A percentile compares a stretch with the other conserved stretches of the same genome.
Conservation (phyloP, 2,888 invertebrate species). For the Eutolmus rufibarbis region DNA sequence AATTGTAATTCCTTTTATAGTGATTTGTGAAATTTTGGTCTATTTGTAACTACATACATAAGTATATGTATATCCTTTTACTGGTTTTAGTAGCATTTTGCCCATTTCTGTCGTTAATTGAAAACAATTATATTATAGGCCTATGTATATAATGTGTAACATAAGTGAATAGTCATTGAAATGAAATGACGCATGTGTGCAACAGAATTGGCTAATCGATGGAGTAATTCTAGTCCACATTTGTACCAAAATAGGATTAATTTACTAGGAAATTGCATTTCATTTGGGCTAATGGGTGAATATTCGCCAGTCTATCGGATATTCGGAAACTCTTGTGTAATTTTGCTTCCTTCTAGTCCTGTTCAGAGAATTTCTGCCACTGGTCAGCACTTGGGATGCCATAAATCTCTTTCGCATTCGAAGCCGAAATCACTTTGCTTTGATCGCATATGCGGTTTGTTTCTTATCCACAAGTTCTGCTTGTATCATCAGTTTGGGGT, state of each 20-base stretch:
- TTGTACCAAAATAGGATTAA: not conserved
- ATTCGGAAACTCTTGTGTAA: not conserved
- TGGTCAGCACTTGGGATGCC: not conserved
- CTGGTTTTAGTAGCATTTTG: no score
- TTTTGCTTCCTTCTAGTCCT: not conserved
- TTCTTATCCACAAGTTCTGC: conserved; percentile 29
- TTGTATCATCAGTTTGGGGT: conserved; percentile 26
- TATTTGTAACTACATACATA: no score
- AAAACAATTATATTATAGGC: not conserved
- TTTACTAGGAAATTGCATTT: not conserved
- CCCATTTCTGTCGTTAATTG: not conserved
- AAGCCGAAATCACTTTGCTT: conserved; percentile 33
- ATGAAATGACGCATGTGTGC: not conserved
- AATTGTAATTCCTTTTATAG: no score
- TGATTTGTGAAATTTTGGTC: no score
- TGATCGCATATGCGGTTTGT: conserved; percentile 27
- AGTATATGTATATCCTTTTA: no score
- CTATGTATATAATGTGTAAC: not conserved
- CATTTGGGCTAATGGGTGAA: not conserved
- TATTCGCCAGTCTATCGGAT: not conserved
- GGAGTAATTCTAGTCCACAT: not conserved
- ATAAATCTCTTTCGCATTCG: conserved; percentile 36
- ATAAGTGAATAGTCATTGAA: not conserved
- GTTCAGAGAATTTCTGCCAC: not conserved
- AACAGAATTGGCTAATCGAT: not conserved